phyloP scores from a whole-genome alignment of 2,888 invertebrate genomes.

The Cephus pulcher region DNA sequence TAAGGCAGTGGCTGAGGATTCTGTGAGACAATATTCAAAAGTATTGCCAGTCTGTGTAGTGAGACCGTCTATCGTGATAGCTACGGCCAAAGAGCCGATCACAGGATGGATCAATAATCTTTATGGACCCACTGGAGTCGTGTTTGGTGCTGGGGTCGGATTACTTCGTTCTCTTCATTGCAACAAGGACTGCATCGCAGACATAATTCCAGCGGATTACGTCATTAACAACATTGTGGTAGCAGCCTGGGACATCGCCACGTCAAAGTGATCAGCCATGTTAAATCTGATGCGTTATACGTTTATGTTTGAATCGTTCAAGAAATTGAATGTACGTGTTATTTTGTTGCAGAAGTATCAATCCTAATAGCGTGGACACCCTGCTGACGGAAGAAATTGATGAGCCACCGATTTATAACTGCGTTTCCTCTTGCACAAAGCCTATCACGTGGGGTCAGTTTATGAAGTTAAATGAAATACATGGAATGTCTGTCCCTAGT shows the following conservation, averaged over 20 bases:
- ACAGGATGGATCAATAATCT: conserved; percentile 78
- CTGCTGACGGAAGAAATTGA: conserved; percentile 30
- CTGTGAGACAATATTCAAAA: conserved; percentile 69
- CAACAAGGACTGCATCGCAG: conserved; percentile 69
- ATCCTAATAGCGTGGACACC: conserved; percentile 11
- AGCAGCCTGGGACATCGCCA: conserved; percentile 69
- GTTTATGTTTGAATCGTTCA: background rate
- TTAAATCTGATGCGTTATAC: background rate
- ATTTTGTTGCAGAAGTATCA: conserved; percentile 5
- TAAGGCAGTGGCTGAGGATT: conserved; percentile 78
- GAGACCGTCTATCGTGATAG: conserved; percentile 74
- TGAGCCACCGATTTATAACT: conserved; percentile 82
- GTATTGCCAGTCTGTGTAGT: conserved; percentile 76
- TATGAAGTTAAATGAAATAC: conserved; percentile 68
- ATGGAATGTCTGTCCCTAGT: conserved; percentile 71
- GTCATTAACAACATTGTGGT: conserved; percentile 73
- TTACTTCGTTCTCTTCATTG: conserved; percentile 73
- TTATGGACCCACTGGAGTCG: conserved; percentile 75
- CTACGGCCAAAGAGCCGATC: conserved; percentile 65
- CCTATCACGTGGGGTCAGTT: conserved; percentile 83
- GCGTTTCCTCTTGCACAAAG: conserved; percentile 84
- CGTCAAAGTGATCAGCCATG: conserved; percentile 38
- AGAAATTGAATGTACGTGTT: background rate
- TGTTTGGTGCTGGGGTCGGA: conserved; percentile 70
- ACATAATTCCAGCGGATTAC: conserved; percentile 78